Evolutionary conservation across 2,797 vertebrate genomes (phyloP).

Genomic region (Ctenopoma multispine): DNA sequence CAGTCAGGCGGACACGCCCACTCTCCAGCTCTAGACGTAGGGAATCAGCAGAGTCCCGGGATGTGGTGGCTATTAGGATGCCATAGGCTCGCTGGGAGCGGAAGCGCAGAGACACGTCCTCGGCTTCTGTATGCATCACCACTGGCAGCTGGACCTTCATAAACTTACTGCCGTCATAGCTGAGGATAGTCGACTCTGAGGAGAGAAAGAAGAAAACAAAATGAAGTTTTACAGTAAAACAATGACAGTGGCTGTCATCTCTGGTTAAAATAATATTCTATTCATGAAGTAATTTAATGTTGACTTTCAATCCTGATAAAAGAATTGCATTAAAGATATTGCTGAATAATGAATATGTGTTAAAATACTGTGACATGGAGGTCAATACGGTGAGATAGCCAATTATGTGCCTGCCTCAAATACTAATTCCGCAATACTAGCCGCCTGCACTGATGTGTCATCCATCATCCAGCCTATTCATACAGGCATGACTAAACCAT

Average conservation of each 20-base stretch:
- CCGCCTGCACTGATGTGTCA: conserved; percentile 22
- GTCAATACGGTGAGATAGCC: conserved; percentile 6
- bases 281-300: conserved; percentile 34
- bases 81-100: conserved; percentile 97
- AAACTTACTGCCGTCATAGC: conserved; percentile 98
- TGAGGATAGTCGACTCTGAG: conserved; percentile 95
- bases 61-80: conserved; percentile 96
- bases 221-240: conserved; percentile 38
- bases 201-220: conserved; percentile 18
- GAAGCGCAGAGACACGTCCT: conserved; percentile 95
- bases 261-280: conserved; percentile 30
- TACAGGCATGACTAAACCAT: conserved; percentile 31
- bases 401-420: conserved; percentile 15
- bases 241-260: conserved; percentile 23
- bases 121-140: conserved; percentile 98
- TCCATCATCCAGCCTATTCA: conserved; percentile 25
- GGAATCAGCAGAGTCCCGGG: conserved; percentile 94
- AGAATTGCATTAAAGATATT: conserved; percentile 19
- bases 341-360: conserved; percentile 19
- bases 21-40: conserved; percentile 95
- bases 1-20: conserved; percentile 95
- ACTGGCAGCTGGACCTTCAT: conserved; percentile 98
- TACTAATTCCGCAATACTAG: conserved; percentile 12
- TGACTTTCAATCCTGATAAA: conserved; percentile 31
- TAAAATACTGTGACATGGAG: conserved; percentile 25